These are phyloP conservation scores for Eupleurogrammus muticus DNA, from an alignment of 2,797 vertebrate genomes.

Conservation along the genomic window DNA sequence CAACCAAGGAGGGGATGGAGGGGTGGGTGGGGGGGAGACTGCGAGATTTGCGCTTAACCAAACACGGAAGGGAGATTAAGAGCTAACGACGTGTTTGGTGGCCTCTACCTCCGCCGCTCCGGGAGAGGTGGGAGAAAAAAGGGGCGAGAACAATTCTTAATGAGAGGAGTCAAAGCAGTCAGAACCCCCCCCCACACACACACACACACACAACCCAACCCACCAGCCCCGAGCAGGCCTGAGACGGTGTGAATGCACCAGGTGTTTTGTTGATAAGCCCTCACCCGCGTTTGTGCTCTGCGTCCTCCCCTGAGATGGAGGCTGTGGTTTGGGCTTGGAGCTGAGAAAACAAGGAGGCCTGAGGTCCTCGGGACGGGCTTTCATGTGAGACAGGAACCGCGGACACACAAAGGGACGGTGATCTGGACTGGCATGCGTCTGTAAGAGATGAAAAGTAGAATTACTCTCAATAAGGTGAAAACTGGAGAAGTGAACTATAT, in stretches of 20 bases:
- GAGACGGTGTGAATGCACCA: constrained; percentile 52
- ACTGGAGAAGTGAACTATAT: not conserved
- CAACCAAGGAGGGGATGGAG: constrained; percentile 40
- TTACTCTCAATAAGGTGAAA: not conserved
- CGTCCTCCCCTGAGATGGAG: constrained; percentile 45
- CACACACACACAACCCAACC: too few species aligned
- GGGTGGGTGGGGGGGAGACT: too few species aligned
- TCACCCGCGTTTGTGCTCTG: constrained; percentile 53
- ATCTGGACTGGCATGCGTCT: constrained; percentile 44
- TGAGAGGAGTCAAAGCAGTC: constrained; percentile 54
- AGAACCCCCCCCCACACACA: constrained; percentile 20
- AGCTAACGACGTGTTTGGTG: constrained; percentile 57
- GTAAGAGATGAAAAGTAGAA: constrained; percentile 2
- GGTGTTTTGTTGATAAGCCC: constrained; percentile 50
- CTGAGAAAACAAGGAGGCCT: constrained; percentile 46
- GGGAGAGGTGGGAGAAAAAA: constrained; percentile 34
- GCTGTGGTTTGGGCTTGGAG: constrained; percentile 42
- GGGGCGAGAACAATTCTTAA: constrained; percentile 43
- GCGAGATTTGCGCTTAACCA: constrained; percentile 63
- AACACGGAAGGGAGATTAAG: constrained; percentile 64
- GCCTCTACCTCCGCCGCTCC: constrained; percentile 42
- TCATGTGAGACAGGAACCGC: constrained; percentile 81
- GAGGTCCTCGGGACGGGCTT: constrained; percentile 62
- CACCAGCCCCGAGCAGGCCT: not conserved
- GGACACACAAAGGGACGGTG: constrained; percentile 58